A percentile compares a stretch with the other conserved stretches of the same genome.
Evolutionary conservation across 1,140 invertebrate genomes (phyloP).

Genomic region (Portunus trituberculatus): DNA sequence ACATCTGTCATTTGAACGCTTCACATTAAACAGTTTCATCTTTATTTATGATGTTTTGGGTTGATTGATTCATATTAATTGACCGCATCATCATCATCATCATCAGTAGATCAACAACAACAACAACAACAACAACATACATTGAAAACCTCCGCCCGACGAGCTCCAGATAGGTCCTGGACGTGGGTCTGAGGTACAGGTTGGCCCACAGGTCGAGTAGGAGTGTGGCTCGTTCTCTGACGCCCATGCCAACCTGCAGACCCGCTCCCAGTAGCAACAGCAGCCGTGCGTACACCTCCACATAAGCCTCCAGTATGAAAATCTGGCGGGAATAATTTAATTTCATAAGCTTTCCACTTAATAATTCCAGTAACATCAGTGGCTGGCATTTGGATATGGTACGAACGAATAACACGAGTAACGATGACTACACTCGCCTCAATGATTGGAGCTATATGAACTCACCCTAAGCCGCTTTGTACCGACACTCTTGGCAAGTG

Average conservation of each 20-base stretch:
- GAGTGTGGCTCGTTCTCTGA: constrained; percentile 61
- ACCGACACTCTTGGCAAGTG: not conserved
- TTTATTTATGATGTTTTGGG: too few species aligned
- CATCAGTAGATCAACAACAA: not conserved
- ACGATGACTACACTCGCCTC: not conserved
- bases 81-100: too few species aligned
- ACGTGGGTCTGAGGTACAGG: constrained; percentile 56
- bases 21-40: not conserved
- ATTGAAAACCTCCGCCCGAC: constrained; percentile 38
- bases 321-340: not conserved
- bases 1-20: not conserved
- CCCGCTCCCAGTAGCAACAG: constrained; percentile 48
- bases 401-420: not conserved
- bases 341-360: too few species aligned
- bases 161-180: constrained; percentile 53
- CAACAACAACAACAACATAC: constrained; percentile 34
- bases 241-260: constrained; percentile 44
- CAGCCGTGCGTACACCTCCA: constrained; percentile 61
- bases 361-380: too few species aligned
- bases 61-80: too few species aligned
- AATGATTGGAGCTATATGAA: not conserved
- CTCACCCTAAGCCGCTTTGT: constrained; percentile 45
- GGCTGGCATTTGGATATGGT: not conserved
- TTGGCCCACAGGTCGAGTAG: constrained; percentile 69
- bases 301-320: constrained; percentile 57